These are phyloP conservation scores for Ascidia mentula DNA, from an alignment of 23 tunicate species.

Conservation along the genomic window DNA sequence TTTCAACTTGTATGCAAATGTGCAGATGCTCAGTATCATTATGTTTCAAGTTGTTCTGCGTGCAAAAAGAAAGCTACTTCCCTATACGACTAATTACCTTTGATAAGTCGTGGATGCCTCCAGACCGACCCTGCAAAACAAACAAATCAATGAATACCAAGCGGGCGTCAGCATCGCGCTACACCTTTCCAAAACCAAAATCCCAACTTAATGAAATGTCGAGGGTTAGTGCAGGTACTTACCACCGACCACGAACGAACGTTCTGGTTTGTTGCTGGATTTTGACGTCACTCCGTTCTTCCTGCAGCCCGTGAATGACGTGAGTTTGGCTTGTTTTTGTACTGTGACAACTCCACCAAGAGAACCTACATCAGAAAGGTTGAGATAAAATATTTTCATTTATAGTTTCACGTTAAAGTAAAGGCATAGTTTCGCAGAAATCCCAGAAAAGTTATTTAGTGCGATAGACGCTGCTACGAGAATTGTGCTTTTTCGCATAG, in stretches of 20 bases:
- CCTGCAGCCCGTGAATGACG: slow-evolving; percentile 12
- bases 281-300: slow-evolving; percentile 25
- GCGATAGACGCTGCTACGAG: too few relatives aligned
- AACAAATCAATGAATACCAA: not conserved
- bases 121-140: not conserved
- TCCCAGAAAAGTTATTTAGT: too few relatives aligned
- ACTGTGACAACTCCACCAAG: slow-evolving; percentile 47
- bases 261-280: slow-evolving; percentile 12
- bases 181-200: not conserved
- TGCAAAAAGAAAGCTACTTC: too few relatives aligned
- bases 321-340: slow-evolving; percentile 28
- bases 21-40: too few relatives aligned
- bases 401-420: too few relatives aligned
- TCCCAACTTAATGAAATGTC: not conserved
- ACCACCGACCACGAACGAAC: slow-evolving; percentile 43
- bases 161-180: not conserved
- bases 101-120: not conserved
- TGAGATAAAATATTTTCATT: too few relatives aligned
- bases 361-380: slow-evolving; percentile 11
- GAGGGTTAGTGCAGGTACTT: not conserved
- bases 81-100: not conserved
- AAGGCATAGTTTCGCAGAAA: too few relatives aligned
- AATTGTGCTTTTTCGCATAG: too few relatives aligned
- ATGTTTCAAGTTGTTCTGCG: not conserved
- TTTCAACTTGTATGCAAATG: too few relatives aligned